These are phyloP conservation scores for Silurus lanzhouensis DNA, from an alignment of 2,797 vertebrate genomes.

Conservation along the genomic window DNA sequence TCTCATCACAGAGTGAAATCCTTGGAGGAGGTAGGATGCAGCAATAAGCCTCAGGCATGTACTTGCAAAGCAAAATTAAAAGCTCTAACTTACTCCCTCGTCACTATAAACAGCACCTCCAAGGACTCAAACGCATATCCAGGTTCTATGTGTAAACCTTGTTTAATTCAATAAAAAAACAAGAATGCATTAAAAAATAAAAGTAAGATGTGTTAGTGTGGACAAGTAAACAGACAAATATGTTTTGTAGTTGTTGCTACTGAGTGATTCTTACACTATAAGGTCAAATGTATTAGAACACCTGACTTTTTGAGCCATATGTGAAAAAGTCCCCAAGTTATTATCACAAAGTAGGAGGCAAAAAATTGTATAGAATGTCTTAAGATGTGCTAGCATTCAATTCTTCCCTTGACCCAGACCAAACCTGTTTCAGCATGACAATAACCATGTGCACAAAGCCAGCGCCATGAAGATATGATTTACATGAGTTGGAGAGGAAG, in stretches of 20 bases:
- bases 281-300: no score
- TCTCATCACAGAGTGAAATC: conserved; percentile 48
- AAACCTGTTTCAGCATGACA: no score
- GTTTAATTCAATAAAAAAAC: not conserved
- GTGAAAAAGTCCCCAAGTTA: no score
- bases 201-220: not conserved
- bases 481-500: no score
- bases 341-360: no score
- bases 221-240: not conserved
- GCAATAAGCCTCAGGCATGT: conserved; percentile 47
- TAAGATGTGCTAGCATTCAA: no score
- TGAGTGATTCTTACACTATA: not conserved
- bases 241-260: not conserved
- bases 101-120: conserved; percentile 29
- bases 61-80: conserved; percentile 51
- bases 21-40: conserved; percentile 40
- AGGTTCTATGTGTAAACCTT: not conserved
- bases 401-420: no score
- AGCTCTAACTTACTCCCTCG: conserved; percentile 31
- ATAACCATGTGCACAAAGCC: no score
- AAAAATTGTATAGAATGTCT: no score
- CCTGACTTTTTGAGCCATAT: no score
- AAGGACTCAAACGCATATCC: conserved; percentile 3
- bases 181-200: not conserved
- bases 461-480: no score